Percentiles rank a stretch among this genome's conserved stretches.
Evolutionary conservation across 2,113 vertebrate genomes (phyloP).

Genomic region (Copsychus sechellarum): DNA sequence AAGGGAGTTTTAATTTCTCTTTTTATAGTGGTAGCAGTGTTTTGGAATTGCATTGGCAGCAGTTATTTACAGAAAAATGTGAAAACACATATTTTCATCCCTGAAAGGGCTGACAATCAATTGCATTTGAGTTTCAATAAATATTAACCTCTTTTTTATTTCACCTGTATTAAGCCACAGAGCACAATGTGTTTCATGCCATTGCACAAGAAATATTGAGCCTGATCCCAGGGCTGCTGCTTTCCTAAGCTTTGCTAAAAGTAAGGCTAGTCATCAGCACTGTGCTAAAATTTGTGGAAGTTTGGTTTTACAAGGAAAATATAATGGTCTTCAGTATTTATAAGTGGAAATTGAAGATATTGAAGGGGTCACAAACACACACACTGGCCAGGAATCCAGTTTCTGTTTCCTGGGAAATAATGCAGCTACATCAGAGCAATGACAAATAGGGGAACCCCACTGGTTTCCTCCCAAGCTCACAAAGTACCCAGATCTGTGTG

Average conservation of each 20-base stretch:
- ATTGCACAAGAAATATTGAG: neutral
- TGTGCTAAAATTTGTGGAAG: neutral
- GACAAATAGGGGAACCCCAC: accelerated
- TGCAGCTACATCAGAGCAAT: neutral
- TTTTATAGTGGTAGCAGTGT: neutral
- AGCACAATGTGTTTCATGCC: neutral
- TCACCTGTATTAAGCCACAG: neutral
- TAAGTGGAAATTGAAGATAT: neutral
- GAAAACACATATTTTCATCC: neutral
- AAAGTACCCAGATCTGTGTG: neutral
- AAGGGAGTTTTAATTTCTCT: neutral
- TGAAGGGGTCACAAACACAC: neutral
- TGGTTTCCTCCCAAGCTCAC: neutral
- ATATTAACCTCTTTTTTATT: neutral
- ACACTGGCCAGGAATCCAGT: neutral
- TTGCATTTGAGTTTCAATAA: neutral
- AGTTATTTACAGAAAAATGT: neutral
- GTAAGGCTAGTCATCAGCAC: neutral
- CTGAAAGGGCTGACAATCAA: neutral
- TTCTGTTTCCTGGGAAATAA: neutral
- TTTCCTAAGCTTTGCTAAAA: neutral
- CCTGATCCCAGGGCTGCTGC: neutral
- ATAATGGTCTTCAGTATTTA: neutral
- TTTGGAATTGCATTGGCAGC: neutral
- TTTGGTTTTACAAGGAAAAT: neutral